Evolutionary conservation across 2,797 vertebrate species (phyloP).

Genomic region (Emys orbicularis): DNA sequence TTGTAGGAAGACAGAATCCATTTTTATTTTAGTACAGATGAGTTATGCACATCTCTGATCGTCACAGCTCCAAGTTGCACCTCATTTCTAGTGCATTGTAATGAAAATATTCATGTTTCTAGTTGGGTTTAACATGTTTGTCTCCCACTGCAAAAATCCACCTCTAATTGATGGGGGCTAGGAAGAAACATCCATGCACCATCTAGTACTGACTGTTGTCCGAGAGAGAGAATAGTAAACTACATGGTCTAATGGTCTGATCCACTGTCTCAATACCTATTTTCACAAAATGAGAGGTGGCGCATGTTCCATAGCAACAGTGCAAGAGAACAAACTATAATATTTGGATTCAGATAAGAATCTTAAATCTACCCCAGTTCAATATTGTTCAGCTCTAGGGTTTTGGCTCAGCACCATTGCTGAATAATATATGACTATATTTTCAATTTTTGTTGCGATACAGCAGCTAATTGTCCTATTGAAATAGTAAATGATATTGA

Average conservation of each 20-base stretch:
- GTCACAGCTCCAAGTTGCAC: conserved; percentile 43
- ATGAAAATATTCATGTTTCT: conserved; percentile 14
- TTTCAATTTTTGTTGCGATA: background rate
- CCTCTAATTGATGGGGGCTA: background rate
- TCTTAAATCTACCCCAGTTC: background rate
- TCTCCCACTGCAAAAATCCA: background rate
- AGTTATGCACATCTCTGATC: conserved; percentile 48
- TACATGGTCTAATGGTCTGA: background rate
- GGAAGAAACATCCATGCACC: background rate
- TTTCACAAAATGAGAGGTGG: background rate
- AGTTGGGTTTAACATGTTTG: background rate
- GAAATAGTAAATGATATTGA: background rate
- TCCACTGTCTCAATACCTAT: background rate
- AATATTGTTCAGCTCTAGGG: rapidly evolving
- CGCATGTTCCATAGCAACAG: background rate
- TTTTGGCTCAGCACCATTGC: background rate
- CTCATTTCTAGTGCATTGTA: conserved; percentile 22
- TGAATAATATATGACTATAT: rapidly evolving
- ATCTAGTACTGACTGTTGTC: background rate
- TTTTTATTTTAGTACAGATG: conserved; percentile 63
- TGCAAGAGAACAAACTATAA: too few species aligned
- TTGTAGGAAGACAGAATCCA: conserved; percentile 50
- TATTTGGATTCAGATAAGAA: background rate
- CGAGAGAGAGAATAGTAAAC: background rate
- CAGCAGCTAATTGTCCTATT: rapidly evolving